Percentiles rank a stretch among this genome's conserved stretches.
phyloP scores from a whole-genome alignment of 2,113 vertebrate species.

The Sylvilagus bachmani region DNA sequence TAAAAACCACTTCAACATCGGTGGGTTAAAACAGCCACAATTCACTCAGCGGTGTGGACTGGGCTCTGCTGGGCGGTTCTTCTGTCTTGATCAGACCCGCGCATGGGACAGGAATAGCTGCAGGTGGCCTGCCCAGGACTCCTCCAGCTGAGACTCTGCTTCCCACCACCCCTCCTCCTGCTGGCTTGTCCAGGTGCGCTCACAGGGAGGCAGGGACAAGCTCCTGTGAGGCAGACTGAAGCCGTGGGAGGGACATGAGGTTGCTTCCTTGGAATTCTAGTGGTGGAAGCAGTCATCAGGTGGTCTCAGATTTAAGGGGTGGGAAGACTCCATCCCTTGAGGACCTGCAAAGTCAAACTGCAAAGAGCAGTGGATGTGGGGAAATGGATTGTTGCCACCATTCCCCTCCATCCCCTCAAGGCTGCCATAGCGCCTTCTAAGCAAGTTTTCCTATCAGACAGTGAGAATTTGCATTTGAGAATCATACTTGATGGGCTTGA shows the following conservation, averaged over 20 bases:
- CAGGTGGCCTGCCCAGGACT: not conserved
- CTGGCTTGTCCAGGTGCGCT: not conserved
- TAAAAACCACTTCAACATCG: not conserved
- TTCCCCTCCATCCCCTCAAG: not conserved
- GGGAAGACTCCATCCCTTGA: not conserved
- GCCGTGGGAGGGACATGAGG: not conserved
- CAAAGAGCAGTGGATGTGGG: not conserved
- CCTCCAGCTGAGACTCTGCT: not conserved
- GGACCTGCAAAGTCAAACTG: not conserved
- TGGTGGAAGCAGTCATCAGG: not conserved
- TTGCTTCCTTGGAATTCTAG: not conserved
- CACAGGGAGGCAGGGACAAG: not conserved
- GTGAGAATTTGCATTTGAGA: constrained; percentile 18
- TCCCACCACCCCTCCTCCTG: not conserved
- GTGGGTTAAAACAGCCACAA: not conserved
- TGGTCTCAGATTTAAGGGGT: not conserved
- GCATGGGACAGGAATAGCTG: not conserved
- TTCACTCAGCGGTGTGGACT: not conserved
- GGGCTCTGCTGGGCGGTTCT: constrained; percentile 44
- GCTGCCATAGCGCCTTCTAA: not conserved
- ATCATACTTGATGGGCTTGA: not conserved
- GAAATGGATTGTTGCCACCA: not conserved
- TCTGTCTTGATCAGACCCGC: not conserved
- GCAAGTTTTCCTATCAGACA: constrained; percentile 15
- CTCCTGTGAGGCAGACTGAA: not conserved